A percentile compares a stretch with the other conserved stretches of the same genome.
Conservation (phyloP, 2,797 vertebrate genomes). For the Anabacerthia variegaticeps region DNA sequence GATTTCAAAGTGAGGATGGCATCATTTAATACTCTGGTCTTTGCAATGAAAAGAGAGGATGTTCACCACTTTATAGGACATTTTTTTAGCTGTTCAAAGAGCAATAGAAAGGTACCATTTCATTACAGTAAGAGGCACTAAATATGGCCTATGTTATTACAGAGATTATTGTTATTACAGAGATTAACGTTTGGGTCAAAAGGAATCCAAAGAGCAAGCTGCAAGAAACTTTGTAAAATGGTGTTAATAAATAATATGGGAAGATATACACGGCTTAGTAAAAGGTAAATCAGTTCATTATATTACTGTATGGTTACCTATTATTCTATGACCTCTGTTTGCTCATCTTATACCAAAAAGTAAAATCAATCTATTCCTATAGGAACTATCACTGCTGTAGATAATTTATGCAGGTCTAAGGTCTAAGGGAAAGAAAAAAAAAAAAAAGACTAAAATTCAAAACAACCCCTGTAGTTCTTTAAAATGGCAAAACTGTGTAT, state of each 20-base stretch:
- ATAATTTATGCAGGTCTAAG: not conserved
- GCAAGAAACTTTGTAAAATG: not conserved
- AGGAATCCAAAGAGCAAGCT: not conserved
- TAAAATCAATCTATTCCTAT: not conserved
- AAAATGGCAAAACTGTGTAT: not conserved
- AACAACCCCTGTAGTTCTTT: not conserved
- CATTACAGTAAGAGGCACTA: not conserved
- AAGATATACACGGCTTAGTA: not conserved
- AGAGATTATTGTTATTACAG: not conserved
- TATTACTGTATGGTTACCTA: not conserved
- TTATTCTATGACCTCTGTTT: not conserved
- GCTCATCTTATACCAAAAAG: not conserved
- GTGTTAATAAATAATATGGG: not conserved
- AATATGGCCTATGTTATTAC: not conserved
- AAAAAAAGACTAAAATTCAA: not conserved
- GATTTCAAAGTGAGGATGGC: not conserved
- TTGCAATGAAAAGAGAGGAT: not conserved
- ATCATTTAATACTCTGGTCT: not conserved
- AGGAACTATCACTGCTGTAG: not conserved
- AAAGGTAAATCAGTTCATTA: not conserved
- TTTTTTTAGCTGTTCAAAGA: not conserved
- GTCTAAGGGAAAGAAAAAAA: not conserved
- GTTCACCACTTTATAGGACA: not conserved
- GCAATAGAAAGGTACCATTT: not conserved
- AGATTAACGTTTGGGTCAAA: not conserved